These are phyloP conservation scores for Apaloderma vittatum DNA, from an alignment of 2,113 vertebrate genomes.

Conservation along the genomic window DNA sequence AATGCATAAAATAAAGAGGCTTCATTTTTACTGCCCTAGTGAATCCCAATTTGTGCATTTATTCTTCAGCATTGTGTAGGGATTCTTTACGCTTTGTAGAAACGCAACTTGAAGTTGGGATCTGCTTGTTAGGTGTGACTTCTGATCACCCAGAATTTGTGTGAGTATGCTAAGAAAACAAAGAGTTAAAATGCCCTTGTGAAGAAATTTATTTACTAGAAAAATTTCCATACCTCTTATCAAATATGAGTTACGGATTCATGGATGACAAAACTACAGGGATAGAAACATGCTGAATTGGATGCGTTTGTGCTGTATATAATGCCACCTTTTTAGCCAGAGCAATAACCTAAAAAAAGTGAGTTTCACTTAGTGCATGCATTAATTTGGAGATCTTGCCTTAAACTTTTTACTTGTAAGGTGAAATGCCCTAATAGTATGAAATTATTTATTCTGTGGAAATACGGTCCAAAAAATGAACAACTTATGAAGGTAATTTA, in stretches of 20 bases:
- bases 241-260: constrained; percentile 43
- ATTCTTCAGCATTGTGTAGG: not conserved
- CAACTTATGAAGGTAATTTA: not conserved
- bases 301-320: constrained; percentile 44
- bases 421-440: not conserved
- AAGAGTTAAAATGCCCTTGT: not conserved
- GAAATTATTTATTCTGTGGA: not conserved
- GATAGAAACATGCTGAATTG: not conserved
- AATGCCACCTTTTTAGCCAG: constrained; percentile 39
- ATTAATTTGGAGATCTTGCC: not conserved
- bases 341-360: not conserved
- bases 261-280: constrained; percentile 44
- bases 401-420: not conserved
- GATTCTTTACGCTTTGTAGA: not conserved
- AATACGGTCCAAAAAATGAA: not conserved
- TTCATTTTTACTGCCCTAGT: not conserved
- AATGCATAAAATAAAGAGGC: accelerated
- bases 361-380: accelerated
- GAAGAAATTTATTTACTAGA: constrained; percentile 40
- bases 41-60: not conserved
- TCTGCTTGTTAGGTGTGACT: not conserved
- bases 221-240: constrained; percentile 23
- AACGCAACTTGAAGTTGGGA: not conserved
- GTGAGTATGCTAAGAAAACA: not conserved
- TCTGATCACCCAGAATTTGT: not conserved